A percentile compares a stretch with the other conserved stretches of the same genome.
Evolutionary conservation across 2,113 vertebrate species (phyloP).

Genomic region (Pygoscelis adeliae): DNA sequence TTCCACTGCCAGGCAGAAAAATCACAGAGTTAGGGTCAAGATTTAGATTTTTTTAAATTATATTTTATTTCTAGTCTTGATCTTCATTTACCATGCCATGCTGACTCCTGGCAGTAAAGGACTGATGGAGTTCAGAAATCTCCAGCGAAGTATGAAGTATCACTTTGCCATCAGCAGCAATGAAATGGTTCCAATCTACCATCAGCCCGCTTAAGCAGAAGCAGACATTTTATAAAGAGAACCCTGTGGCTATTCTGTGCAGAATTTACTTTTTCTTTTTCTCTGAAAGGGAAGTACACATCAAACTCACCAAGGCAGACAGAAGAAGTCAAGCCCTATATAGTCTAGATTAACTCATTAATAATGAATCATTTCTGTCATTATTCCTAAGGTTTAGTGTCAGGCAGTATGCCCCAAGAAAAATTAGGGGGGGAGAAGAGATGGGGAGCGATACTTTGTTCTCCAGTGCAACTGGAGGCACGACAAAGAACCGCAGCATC

Average conservation of each 20-base stretch:
- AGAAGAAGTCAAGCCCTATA: not conserved
- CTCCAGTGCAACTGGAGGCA: not conserved
- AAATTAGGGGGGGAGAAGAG: not conserved
- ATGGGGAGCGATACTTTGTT: not conserved
- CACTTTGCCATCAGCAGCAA: slow-evolving; percentile 30
- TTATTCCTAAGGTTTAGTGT: not conserved
- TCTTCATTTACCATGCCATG: not conserved
- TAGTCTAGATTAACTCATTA: not conserved
- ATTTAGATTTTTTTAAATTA: not conserved
- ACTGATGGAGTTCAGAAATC: not conserved
- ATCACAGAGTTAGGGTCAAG: not conserved
- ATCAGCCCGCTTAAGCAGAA: slow-evolving; percentile 17
- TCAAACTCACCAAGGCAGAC: slow-evolving; percentile 21
- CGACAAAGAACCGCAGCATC: not conserved
- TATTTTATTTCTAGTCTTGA: not conserved
- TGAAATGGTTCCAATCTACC: slow-evolving; percentile 10
- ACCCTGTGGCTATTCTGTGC: not conserved
- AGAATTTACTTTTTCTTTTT: not conserved
- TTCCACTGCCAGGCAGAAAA: not conserved
- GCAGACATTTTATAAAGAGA: not conserved
- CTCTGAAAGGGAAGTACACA: not conserved
- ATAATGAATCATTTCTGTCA: not conserved
- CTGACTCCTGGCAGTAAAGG: not conserved
- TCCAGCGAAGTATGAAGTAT: slow-evolving; percentile 17
- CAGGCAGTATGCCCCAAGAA: not conserved